A percentile compares a stretch with the other conserved stretches of the same genome.
These are phyloP conservation scores for Bursaphelenchus mucronatus DNA, from an alignment of 1,140 invertebrate species.

Conservation along the genomic window DNA sequence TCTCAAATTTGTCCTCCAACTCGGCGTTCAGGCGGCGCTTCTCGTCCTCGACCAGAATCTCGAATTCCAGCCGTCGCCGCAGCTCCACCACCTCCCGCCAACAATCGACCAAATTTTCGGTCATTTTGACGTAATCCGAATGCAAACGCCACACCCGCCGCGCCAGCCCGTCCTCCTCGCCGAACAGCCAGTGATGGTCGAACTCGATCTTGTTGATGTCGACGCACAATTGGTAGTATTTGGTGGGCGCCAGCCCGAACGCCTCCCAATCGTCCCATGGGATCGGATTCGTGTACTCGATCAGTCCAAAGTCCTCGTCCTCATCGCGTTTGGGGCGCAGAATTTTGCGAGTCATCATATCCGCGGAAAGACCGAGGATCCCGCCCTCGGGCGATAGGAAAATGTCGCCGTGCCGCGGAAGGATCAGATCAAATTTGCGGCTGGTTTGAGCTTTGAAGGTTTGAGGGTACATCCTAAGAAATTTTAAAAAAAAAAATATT, in stretches of 20 bases:
- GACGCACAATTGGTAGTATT: conserved; percentile 28
- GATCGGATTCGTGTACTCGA: conserved; percentile 22
- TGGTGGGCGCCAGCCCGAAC: background rate
- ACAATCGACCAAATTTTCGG: background rate
- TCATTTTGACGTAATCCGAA: conserved; percentile 9
- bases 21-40: background rate
- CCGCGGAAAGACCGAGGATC: conserved; percentile 8
- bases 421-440: conserved; percentile 19
- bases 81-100: background rate
- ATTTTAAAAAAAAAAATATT: background rate
- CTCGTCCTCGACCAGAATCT: conserved; percentile 12
- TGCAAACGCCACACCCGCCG: conserved; percentile 4
- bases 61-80: conserved; percentile 4
- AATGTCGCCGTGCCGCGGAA: conserved; percentile 2
- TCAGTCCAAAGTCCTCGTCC: conserved; percentile 30
- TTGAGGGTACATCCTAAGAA: conserved; percentile 19
- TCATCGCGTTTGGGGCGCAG: conserved; percentile 23
- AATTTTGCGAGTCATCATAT: conserved; percentile 26
- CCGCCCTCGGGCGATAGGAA: conserved; percentile 20
- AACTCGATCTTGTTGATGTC: conserved; percentile 42
- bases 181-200: conserved; percentile 46
- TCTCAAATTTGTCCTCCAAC: background rate
- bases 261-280: conserved; percentile 32
- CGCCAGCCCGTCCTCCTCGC: conserved; percentile 9
- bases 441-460: conserved; percentile 22